A percentile compares a stretch with the other conserved stretches of the same genome.
phyloP scores from a whole-genome alignment of 2,113 vertebrate genomes.

The Arenaria interpres region DNA sequence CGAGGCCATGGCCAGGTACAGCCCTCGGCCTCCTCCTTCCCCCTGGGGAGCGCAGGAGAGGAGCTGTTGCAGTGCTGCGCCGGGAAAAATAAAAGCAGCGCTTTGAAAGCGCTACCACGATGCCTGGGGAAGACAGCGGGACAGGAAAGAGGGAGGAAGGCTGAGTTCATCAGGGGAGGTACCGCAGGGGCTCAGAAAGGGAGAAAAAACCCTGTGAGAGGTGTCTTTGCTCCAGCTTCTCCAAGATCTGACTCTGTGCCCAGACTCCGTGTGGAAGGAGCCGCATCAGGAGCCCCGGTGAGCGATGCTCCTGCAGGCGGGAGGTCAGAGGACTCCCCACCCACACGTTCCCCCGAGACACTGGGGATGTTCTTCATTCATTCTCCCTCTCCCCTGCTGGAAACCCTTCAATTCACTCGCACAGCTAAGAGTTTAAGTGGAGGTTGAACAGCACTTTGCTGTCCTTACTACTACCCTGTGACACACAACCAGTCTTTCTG shows the following conservation, averaged over 20 bases:
- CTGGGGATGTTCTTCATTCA: background rate
- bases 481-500: background rate
- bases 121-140: background rate
- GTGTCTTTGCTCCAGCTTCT: background rate
- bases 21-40: background rate
- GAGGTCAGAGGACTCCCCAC: background rate
- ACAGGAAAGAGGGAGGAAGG: background rate
- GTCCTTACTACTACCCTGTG: background rate
- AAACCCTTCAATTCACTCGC: background rate
- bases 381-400: background rate
- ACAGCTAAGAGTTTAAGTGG: background rate
- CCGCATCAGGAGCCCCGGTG: background rate
- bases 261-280: background rate
- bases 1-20: background rate
- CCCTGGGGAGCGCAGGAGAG: background rate
- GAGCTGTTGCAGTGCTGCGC: background rate
- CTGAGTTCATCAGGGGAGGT: background rate
- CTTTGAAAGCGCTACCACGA: fast-evolving
- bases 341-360: background rate
- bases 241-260: background rate
- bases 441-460: background rate
- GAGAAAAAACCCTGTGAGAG: background rate
- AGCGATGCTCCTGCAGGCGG: background rate
- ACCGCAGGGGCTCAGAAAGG: background rate
- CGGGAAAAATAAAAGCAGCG: background rate